These are phyloP conservation scores for Ataeniobius toweri DNA, from an alignment of 2,797 vertebrate species.

Conservation along the genomic window DNA sequence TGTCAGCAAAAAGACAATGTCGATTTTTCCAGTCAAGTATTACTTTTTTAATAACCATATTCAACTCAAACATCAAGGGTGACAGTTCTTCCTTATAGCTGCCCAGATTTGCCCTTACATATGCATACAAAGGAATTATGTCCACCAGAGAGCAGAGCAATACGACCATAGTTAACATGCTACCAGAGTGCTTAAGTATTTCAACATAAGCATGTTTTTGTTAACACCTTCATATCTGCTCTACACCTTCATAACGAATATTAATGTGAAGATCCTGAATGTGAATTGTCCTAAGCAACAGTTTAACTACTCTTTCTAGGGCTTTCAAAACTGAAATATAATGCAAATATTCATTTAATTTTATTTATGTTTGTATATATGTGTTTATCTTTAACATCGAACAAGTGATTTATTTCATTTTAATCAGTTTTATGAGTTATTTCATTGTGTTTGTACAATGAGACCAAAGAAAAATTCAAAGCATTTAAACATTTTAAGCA, in stretches of 20 bases:
- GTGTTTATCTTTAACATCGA: not conserved
- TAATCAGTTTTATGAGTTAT: not conserved
- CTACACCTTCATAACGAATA: not conserved
- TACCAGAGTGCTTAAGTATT: not conserved
- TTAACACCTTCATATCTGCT: not conserved
- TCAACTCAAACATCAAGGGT: not conserved
- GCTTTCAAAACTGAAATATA: not conserved
- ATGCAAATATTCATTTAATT: not conserved
- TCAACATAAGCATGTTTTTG: not conserved
- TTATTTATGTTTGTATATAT: not conserved
- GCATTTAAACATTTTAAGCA: not conserved
- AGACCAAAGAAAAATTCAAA: not conserved
- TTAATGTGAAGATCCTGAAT: not conserved
- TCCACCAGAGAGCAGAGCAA: not conserved
- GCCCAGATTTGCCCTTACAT: not conserved
- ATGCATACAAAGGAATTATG: not conserved
- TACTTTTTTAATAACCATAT: not conserved
- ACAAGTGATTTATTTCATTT: not conserved
- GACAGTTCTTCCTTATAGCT: not conserved
- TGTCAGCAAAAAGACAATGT: not conserved
- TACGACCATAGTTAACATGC: not conserved
- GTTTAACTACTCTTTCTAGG: not conserved
- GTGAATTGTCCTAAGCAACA: not conserved
- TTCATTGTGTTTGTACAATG: too few relatives aligned
- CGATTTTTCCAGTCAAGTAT: not conserved